These are phyloP conservation scores for Alentia gelatinosa DNA, from an alignment of 2,888 invertebrate species.

Conservation along the genomic window DNA sequence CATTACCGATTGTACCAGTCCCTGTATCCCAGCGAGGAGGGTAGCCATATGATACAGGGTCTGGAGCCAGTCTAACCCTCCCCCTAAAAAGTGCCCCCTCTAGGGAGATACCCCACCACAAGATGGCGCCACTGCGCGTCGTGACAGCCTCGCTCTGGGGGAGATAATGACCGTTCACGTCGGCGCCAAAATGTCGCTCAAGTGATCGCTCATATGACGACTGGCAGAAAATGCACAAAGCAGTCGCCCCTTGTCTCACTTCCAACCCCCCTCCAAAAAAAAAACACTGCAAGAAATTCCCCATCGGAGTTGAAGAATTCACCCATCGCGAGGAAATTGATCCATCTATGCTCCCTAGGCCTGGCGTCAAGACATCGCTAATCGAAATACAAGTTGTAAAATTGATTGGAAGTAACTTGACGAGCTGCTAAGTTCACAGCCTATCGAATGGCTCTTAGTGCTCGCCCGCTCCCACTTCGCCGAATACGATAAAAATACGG, in stretches of 20 bases:
- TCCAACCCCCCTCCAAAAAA: background rate
- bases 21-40: no score
- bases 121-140: background rate
- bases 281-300: background rate
- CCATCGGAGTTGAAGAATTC: background rate
- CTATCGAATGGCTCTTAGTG: slow-evolving; percentile 1
- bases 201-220: slow-evolving; percentile 22
- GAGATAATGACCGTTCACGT: background rate
- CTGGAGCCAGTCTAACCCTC: no score
- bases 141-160: background rate
- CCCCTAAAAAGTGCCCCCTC: background rate
- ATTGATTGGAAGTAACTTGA: slow-evolving; percentile 22
- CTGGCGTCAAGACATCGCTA: background rate
- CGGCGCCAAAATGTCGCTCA: background rate
- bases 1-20: no score
- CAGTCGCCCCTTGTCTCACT: background rate
- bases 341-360: background rate
- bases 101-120: background rate
- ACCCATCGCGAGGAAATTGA: background rate
- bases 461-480: background rate
- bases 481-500: background rate
- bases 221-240: background rate
- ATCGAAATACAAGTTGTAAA: slow-evolving; percentile 42
- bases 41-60: no score
- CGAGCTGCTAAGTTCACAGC: background rate